These are phyloP conservation scores for Uloborus diversus DNA, from an alignment of 1,140 invertebrate genomes.

Conservation along the genomic window DNA sequence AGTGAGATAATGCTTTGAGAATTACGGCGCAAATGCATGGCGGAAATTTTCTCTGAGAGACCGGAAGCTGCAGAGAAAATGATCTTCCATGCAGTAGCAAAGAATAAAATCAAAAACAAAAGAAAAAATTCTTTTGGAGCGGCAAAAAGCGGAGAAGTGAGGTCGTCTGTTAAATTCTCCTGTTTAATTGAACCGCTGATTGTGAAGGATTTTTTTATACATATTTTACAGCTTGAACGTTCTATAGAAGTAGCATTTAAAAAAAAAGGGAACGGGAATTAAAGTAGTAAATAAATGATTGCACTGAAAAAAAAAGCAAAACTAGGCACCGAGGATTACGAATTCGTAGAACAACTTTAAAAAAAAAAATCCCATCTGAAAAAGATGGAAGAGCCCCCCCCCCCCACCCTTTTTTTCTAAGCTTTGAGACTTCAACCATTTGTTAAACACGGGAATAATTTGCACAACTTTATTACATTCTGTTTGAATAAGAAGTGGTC, in stretches of 20 bases:
- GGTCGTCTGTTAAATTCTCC: constrained; percentile 38
- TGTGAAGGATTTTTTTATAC: background rate
- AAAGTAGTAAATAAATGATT: constrained; percentile 44
- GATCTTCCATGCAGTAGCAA: background rate
- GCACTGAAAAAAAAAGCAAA: background rate
- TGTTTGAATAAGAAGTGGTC: constrained; percentile 1
- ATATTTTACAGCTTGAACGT: background rate
- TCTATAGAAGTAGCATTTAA: background rate
- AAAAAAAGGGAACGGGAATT: constrained; percentile 10
- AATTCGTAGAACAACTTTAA: constrained; percentile 35
- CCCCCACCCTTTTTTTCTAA: background rate
- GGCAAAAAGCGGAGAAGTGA: no score
- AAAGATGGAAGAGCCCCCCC: background rate
- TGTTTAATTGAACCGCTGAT: constrained; percentile 46
- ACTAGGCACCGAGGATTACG: constrained; percentile 7
- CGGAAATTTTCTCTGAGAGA: no score
- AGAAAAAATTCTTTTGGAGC: no score
- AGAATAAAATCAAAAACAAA: background rate
- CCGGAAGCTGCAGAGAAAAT: background rate
- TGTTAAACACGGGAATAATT: constrained; percentile 34
- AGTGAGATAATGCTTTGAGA: no score
- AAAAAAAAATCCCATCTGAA: no score
- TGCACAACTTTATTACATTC: constrained; percentile 37
- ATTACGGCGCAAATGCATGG: no score
- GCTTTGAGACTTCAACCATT: background rate